phyloP scores from a whole-genome alignment of 2,797 vertebrate species.

The Dermochelys coriacea region DNA sequence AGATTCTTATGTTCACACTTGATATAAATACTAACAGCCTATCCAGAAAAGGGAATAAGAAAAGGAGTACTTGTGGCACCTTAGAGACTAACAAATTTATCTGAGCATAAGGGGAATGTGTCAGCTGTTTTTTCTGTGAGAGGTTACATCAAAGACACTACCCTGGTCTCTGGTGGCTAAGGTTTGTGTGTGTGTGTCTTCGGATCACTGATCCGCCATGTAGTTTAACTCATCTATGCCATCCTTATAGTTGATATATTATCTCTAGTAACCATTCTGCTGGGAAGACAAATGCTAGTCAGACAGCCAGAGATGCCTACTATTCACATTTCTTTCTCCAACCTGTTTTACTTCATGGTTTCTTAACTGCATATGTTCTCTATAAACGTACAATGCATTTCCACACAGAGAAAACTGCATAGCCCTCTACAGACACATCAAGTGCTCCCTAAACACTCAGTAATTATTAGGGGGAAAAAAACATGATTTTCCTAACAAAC shows the following conservation, averaged over 20 bases:
- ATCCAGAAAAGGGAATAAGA: neutral
- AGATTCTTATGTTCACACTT: neutral
- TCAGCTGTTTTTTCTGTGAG: slow-evolving; percentile 20
- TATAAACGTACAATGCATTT: neutral
- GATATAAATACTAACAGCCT: slow-evolving; percentile 12
- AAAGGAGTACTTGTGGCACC: too few relatives aligned
- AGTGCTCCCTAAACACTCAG: neutral
- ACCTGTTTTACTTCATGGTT: neutral
- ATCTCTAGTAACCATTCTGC: neutral
- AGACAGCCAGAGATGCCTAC: neutral
- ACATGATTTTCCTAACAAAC: neutral
- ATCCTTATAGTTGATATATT: neutral
- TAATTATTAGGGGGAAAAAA: neutral
- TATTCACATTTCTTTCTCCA: neutral
- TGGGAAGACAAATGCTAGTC: neutral
- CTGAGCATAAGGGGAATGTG: neutral
- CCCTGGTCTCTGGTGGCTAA: neutral
- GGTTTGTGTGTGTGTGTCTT: neutral
- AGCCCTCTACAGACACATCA: neutral
- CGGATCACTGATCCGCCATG: neutral
- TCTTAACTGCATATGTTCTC: neutral
- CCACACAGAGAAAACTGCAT: neutral
- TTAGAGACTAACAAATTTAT: too few relatives aligned
- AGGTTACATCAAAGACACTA: neutral
- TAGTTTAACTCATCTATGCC: neutral